Evolutionary conservation across 2,113 vertebrate species (phyloP).

Genomic region (Columbina picui): DNA sequence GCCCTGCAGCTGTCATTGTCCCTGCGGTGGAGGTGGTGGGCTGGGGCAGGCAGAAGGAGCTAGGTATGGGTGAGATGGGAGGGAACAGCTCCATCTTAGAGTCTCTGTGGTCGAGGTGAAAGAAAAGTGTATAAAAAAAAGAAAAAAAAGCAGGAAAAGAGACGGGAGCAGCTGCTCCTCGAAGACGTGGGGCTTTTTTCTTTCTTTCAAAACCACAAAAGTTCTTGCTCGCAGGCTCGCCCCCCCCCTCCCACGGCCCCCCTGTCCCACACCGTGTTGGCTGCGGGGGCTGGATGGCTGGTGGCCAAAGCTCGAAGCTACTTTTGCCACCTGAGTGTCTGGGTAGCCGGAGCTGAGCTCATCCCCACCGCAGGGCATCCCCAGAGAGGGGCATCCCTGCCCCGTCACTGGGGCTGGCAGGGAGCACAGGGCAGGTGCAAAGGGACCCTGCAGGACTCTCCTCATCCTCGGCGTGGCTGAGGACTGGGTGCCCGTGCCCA

Average conservation of each 20-base stretch:
- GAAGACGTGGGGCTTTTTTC: background rate
- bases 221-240: background rate
- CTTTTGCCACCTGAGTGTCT: accelerated
- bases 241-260: background rate
- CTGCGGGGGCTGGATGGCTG: background rate
- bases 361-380: background rate
- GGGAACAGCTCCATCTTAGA: conserved; percentile 18
- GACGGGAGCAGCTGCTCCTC: background rate
- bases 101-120: background rate
- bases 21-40: background rate
- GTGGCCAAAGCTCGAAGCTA: background rate
- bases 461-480: accelerated
- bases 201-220: background rate
- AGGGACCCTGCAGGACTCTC: background rate
- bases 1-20: conserved; percentile 59
- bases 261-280: accelerated
- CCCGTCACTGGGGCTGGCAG: background rate
- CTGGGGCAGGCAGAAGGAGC: background rate
- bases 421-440: background rate
- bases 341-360: background rate
- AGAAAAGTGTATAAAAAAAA: background rate
- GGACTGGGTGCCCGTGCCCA: background rate
- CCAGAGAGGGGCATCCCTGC: accelerated
- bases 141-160: background rate
- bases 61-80: background rate